These are phyloP conservation scores for Chymomyza fuscimana DNA, from an alignment of 2,888 invertebrate species.

Conservation along the genomic window DNA sequence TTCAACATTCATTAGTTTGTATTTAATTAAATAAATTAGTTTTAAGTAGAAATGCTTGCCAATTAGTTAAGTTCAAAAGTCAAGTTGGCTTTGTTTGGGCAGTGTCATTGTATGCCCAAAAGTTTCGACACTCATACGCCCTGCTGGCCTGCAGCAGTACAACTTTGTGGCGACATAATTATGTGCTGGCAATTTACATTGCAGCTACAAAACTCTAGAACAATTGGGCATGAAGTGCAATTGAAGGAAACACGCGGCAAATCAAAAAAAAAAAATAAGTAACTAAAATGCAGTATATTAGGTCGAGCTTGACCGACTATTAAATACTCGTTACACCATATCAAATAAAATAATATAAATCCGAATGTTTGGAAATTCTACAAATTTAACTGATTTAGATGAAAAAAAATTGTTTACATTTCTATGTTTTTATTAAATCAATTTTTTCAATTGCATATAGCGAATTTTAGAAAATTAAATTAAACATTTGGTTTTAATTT, in stretches of 20 bases:
- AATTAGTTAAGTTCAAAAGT: conserved; percentile 53
- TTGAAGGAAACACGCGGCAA: conserved; percentile 15
- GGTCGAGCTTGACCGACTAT: too few relatives aligned
- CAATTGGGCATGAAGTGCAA: conserved; percentile 47
- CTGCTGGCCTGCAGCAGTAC: conserved; percentile 4
- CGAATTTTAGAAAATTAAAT: too few relatives aligned
- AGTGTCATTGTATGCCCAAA: background rate
- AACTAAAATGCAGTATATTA: too few relatives aligned
- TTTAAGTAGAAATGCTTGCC: conserved; percentile 45
- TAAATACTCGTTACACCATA: too few relatives aligned
- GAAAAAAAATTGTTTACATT: too few relatives aligned
- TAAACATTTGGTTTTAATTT: too few relatives aligned
- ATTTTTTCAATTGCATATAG: too few relatives aligned
- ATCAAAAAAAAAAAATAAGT: too few relatives aligned
- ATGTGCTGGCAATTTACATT: conserved; percentile 69
- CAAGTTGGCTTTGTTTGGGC: background rate
- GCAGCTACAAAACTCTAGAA: conserved; percentile 60
- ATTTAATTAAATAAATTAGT: conserved; percentile 54
- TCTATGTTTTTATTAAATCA: too few relatives aligned
- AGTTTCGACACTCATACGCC: background rate
- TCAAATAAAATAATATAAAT: too few relatives aligned
- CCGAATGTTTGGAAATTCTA: too few relatives aligned
- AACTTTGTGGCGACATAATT: conserved; percentile 60
- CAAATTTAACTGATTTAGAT: too few relatives aligned
- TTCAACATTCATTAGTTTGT: conserved; percentile 29